Evolutionary conservation across 2,888 invertebrate genomes (phyloP).

Genomic region (Drosophila tanythrix): DNA sequence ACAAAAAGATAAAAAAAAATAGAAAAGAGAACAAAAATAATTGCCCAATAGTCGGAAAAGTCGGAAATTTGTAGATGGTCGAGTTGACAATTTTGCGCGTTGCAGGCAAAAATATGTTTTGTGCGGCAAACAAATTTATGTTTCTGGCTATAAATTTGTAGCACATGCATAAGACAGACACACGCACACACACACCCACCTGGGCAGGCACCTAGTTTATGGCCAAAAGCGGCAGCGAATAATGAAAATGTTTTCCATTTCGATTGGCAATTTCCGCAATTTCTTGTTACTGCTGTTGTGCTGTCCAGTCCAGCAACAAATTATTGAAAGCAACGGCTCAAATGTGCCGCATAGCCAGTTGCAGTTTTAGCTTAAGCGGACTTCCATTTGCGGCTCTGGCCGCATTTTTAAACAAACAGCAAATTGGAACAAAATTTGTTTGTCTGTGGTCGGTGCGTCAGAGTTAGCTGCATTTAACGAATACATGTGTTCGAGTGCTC

Average conservation of each 20-base stretch:
- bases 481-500: conserved; percentile 8
- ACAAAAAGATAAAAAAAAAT: conserved; percentile 15
- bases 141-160: conserved; percentile 48
- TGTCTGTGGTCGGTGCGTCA: conserved; percentile 36
- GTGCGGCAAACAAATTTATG: conserved; percentile 53
- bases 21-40: conserved; percentile 12
- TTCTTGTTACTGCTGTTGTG: conserved; percentile 48
- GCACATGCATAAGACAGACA: conserved; percentile 29
- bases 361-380: conserved; percentile 5
- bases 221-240: conserved; percentile 60
- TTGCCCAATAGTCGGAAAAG: conserved; percentile 36
- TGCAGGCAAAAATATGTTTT: conserved; percentile 64
- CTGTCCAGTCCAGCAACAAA: conserved; percentile 46
- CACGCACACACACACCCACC: conserved; percentile 56
- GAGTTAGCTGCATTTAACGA: conserved; percentile 15
- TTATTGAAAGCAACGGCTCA: conserved; percentile 69
- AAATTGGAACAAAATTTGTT: conserved; percentile 31
- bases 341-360: conserved; percentile 60
- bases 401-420: conserved; percentile 12
- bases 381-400: conserved; percentile 5
- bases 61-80: conserved; percentile 41
- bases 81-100: conserved; percentile 68
- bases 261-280: conserved; percentile 82
- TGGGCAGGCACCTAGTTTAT: conserved; percentile 69
- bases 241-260: conserved; percentile 83